Conservation (phyloP, 2,888 invertebrate species). For the Ramazzottius varieornatus region DNA sequence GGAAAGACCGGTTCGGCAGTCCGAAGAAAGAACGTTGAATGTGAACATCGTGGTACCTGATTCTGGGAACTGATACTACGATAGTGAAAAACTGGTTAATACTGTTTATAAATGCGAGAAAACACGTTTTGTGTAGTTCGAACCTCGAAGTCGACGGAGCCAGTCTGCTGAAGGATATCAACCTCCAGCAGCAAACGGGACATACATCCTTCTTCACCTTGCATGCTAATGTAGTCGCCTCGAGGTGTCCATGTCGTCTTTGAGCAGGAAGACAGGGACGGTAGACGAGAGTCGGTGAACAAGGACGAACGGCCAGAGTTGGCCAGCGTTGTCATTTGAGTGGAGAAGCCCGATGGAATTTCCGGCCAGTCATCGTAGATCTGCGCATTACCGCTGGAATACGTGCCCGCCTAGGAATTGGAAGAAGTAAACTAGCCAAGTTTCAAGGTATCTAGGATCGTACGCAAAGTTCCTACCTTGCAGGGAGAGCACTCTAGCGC, state of each 20-base stretch:
- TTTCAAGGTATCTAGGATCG: too few relatives aligned
- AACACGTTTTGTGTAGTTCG: too few relatives aligned
- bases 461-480: slow-evolving; percentile 18
- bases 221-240: not conserved
- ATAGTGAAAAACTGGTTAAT: too few relatives aligned
- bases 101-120: too few relatives aligned
- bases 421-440: too few relatives aligned
- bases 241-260: not conserved
- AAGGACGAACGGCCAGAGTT: not conserved
- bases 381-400: slow-evolving; percentile 31
- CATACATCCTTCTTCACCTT: not conserved
- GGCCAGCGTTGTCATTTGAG: not conserved
- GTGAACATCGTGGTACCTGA: not conserved
- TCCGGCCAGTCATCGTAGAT: slow-evolving; percentile 30
- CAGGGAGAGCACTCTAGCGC: slow-evolving; percentile 28
- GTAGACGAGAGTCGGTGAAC: not conserved
- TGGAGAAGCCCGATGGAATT: slow-evolving; percentile 26
- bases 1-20: not conserved
- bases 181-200: not conserved
- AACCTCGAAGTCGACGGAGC: not conserved
- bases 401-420: too few relatives aligned
- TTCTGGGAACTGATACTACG: not conserved
- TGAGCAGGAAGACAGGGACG: not conserved
- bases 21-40: not conserved
- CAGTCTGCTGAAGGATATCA: not conserved